Percentiles rank a stretch among this genome's conserved stretches.
phyloP scores from a whole-genome alignment of 2,797 vertebrate genomes.

The Helarctos malayanus region DNA sequence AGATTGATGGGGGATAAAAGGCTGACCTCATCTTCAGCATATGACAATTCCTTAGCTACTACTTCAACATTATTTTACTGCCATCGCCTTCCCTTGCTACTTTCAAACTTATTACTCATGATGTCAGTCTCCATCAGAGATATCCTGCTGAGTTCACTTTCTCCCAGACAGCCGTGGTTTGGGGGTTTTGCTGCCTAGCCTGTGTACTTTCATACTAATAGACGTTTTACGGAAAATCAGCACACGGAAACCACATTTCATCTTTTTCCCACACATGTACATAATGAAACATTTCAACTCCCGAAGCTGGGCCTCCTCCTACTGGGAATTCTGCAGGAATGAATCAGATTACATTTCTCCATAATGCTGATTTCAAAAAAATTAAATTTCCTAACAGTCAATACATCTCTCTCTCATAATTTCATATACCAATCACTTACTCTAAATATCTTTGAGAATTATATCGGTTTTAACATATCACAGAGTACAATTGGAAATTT shows the following conservation, averaged over 20 bases:
- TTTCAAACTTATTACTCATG: slow-evolving; percentile 3
- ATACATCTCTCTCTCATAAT: slow-evolving; percentile 69
- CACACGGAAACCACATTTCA: slow-evolving; percentile 73
- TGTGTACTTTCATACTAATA: slow-evolving; percentile 65
- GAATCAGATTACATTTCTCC: slow-evolving; percentile 81
- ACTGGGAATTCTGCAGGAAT: slow-evolving; percentile 69
- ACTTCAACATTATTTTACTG: not conserved
- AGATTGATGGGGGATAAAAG: slow-evolving; percentile 6
- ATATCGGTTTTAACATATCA: slow-evolving; percentile 71
- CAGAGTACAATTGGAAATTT: slow-evolving; percentile 42
- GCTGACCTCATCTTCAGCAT: slow-evolving; percentile 34
- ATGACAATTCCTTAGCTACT: slow-evolving; percentile 23
- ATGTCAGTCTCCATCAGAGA: slow-evolving; percentile 14
- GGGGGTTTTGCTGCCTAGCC: slow-evolving; percentile 59
- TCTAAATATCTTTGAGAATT: slow-evolving; percentile 68
- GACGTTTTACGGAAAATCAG: slow-evolving; percentile 63
- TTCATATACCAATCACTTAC: slow-evolving; percentile 57
- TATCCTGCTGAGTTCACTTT: not conserved
- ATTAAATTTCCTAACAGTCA: slow-evolving; percentile 79
- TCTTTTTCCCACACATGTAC: slow-evolving; percentile 65
- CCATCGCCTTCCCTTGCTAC: slow-evolving; percentile 60
- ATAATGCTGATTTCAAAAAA: slow-evolving; percentile 79
- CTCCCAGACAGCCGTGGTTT: not conserved
- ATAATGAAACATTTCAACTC: slow-evolving; percentile 80
- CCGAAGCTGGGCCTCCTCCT: slow-evolving; percentile 54